Percentiles rank a stretch among this genome's conserved stretches.
These are phyloP conservation scores for Leptestheria dahalacensis DNA, from an alignment of 1,140 invertebrate genomes.

Conservation along the genomic window DNA sequence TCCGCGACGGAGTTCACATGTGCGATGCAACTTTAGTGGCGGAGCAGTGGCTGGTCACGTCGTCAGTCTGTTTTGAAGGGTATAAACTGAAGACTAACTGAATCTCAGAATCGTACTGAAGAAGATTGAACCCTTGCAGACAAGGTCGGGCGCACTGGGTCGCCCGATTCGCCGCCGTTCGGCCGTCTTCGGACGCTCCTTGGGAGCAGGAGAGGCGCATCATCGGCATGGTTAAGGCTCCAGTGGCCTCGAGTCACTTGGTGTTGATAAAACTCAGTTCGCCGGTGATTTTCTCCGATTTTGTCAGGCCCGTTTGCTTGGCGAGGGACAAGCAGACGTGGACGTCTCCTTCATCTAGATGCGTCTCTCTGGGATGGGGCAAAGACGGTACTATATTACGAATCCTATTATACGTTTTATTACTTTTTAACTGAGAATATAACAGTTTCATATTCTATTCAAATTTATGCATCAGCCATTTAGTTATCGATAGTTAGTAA, in stretches of 20 bases:
- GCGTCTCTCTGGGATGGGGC: constrained; percentile 14
- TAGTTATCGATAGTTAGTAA: too few relatives aligned
- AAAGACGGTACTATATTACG: constrained; percentile 6
- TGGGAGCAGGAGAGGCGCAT: constrained; percentile 75
- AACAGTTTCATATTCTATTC: too few relatives aligned
- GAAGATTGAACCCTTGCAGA: constrained; percentile 7
- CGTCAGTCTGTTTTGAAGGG: constrained; percentile 74
- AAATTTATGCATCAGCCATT: too few relatives aligned
- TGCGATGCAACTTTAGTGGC: constrained; percentile 72
- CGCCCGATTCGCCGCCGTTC: constrained; percentile 52
- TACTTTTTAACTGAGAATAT: too few relatives aligned
- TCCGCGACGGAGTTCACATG: constrained; percentile 66
- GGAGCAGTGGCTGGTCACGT: constrained; percentile 65
- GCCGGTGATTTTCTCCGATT: constrained; percentile 57
- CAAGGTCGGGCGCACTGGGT: constrained; percentile 22
- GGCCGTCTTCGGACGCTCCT: constrained; percentile 43
- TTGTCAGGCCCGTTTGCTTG: constrained; percentile 64
- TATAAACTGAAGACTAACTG: constrained; percentile 21
- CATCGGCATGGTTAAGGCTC: constrained; percentile 74
- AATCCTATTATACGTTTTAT: too few relatives aligned
- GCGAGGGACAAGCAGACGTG: constrained; percentile 7
- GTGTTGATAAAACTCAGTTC: constrained; percentile 64
- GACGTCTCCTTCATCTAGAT: constrained; percentile 5
- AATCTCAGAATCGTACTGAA: background rate
- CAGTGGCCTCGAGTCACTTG: constrained; percentile 68